A percentile compares a stretch with the other conserved stretches of the same genome.
phyloP scores from a whole-genome alignment of 2,888 invertebrate species.

The Napeogenes sylphis region DNA sequence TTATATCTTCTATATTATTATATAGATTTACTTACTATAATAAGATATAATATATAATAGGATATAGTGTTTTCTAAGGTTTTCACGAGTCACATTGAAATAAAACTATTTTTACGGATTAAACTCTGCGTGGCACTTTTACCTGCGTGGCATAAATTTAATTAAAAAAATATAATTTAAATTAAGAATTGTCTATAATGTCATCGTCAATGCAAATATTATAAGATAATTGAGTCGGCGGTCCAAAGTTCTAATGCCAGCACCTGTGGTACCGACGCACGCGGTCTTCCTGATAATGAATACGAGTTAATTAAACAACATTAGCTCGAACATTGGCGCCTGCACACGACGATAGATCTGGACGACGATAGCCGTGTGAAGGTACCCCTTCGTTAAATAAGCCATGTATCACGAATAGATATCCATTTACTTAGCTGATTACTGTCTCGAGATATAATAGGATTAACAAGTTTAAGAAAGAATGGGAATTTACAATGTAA shows the following conservation, averaged over 20 bases:
- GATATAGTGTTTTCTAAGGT: too few relatives aligned
- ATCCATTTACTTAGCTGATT: constrained; percentile 29
- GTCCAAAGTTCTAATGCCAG: constrained; percentile 42
- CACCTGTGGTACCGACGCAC: constrained; percentile 53
- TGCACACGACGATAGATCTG: constrained; percentile 69
- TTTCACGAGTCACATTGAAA: too few relatives aligned
- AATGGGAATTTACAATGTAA: constrained; percentile 15
- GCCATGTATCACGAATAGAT: constrained; percentile 40
- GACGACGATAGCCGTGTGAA: constrained; percentile 51
- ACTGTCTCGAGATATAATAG: constrained; percentile 25
- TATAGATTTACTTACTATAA: too few relatives aligned
- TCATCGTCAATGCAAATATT: not conserved
- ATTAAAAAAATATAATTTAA: too few relatives aligned
- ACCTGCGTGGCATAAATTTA: too few relatives aligned
- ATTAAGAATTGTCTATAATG: too few relatives aligned
- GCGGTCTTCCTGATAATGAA: constrained; percentile 63
- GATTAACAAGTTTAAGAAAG: constrained; percentile 19
- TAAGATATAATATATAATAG: too few relatives aligned
- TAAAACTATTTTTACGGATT: too few relatives aligned
- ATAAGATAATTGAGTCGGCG: constrained; percentile 32
- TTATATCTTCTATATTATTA: too few relatives aligned
- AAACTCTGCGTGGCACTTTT: too few relatives aligned
- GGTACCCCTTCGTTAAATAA: constrained; percentile 50
- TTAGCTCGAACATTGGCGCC: constrained; percentile 70
- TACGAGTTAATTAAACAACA: constrained; percentile 76